A percentile compares a stretch with the other conserved stretches of the same genome.
These are phyloP conservation scores for Gasterosteus nipponicus DNA, from an alignment of 2,113 vertebrate genomes.

Conservation along the genomic window DNA sequence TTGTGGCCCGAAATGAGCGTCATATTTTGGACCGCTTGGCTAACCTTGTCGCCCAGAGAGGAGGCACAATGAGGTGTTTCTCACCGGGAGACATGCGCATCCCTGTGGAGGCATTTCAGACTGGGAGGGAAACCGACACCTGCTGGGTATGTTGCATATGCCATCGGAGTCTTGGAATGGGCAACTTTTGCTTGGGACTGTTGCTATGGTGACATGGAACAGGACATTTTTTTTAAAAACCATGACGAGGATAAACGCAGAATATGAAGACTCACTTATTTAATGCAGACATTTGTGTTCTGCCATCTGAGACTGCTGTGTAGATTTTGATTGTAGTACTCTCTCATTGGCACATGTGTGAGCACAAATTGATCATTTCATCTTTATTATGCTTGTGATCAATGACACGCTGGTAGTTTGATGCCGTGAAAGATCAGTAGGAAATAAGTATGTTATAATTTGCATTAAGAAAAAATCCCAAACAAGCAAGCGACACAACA, in stretches of 20 bases:
- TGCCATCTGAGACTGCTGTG: not conserved
- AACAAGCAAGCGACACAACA: not conserved
- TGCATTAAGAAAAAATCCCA: not conserved
- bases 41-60: not conserved
- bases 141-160: not conserved
- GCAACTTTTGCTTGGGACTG: not conserved
- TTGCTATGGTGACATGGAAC: not conserved
- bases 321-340: not conserved
- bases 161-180: not conserved
- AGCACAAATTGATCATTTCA: slow-evolving; percentile 11
- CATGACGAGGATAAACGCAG: not conserved
- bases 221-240: not conserved
- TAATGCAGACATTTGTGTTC: not conserved
- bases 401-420: not conserved
- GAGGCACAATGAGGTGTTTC: not conserved
- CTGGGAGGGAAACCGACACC: not conserved
- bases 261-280: not conserved
- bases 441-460: slow-evolving; percentile 20
- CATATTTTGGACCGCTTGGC: not conserved
- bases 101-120: slow-evolving; percentile 6
- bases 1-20: not conserved
- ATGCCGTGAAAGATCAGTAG: slow-evolving; percentile 5
- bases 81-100: not conserved
- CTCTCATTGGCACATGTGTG: not conserved
- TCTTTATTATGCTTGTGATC: slow-evolving; percentile 17